These are phyloP conservation scores for Myzus persicae DNA, from an alignment of 1,140 invertebrate species.

Conservation along the genomic window DNA sequence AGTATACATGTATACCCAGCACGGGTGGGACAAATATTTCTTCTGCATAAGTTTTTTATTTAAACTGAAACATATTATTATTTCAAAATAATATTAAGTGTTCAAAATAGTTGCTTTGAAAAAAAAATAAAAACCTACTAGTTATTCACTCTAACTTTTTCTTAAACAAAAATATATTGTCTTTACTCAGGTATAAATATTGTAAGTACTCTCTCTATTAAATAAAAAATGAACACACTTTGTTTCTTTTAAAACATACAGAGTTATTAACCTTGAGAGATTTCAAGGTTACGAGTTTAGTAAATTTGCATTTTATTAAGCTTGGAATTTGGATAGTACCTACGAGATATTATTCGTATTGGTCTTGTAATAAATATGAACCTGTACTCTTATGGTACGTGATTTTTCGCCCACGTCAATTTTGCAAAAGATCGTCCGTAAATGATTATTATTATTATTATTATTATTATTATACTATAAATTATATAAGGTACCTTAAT, in stretches of 20 bases:
- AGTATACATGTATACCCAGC: too few relatives aligned
- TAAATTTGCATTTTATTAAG: background rate
- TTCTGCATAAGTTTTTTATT: too few relatives aligned
- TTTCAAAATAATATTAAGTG: too few relatives aligned
- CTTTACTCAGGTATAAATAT: background rate
- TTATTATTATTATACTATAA: background rate
- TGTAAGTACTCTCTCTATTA: background rate
- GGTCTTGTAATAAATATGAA: background rate
- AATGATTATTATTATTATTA: conserved; percentile 5
- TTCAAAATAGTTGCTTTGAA: background rate
- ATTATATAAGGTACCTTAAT: background rate
- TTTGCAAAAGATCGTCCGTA: background rate
- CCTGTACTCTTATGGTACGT: background rate
- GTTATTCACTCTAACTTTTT: background rate
- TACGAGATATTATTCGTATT: background rate
- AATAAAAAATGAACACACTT: background rate
- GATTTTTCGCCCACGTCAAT: background rate
- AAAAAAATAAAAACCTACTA: background rate
- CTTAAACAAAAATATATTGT: background rate
- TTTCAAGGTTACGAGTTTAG: background rate
- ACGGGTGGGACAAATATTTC: too few relatives aligned
- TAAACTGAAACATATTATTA: too few relatives aligned
- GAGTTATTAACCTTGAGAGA: background rate
- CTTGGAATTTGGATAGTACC: background rate
- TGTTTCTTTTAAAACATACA: background rate